A percentile compares a stretch with the other conserved stretches of the same genome.
These are phyloP conservation scores for Brachylomia viminalis DNA, from an alignment of 2,888 invertebrate genomes.

Conservation along the genomic window DNA sequence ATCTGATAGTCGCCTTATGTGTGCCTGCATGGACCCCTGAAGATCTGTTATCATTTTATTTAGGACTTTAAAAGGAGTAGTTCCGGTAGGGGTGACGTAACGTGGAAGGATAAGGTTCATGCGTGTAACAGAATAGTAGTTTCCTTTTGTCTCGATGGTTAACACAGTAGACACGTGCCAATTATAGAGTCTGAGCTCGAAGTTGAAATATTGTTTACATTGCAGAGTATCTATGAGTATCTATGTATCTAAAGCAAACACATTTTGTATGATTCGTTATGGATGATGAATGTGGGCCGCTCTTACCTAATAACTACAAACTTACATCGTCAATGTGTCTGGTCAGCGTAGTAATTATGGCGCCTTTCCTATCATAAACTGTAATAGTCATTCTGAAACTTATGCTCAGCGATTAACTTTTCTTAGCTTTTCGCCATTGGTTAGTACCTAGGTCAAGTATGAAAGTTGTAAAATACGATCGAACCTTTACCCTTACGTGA, in stretches of 20 bases:
- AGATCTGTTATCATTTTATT: slow-evolving; percentile 60
- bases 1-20: slow-evolving; percentile 51
- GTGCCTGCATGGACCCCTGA: slow-evolving; percentile 39
- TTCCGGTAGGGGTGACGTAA: slow-evolving; percentile 26
- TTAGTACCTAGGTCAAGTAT: background rate
- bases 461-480: background rate
- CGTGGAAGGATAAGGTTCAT: slow-evolving; percentile 26
- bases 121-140: background rate
- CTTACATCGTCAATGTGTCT: background rate
- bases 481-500: slow-evolving; percentile 4
- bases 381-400: background rate
- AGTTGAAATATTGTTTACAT: background rate
- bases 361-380: background rate
- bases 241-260: background rate
- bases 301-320: background rate
- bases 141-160: background rate
- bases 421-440: background rate
- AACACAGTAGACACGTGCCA: too few species aligned
- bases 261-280: background rate
- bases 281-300: background rate
- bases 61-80: slow-evolving; percentile 37
- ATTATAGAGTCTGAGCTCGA: background rate
- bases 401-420: background rate
- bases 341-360: background rate
- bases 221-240: background rate